Evolutionary conservation across 2,113 vertebrate genomes (phyloP).

Genomic region (Solea solea): DNA sequence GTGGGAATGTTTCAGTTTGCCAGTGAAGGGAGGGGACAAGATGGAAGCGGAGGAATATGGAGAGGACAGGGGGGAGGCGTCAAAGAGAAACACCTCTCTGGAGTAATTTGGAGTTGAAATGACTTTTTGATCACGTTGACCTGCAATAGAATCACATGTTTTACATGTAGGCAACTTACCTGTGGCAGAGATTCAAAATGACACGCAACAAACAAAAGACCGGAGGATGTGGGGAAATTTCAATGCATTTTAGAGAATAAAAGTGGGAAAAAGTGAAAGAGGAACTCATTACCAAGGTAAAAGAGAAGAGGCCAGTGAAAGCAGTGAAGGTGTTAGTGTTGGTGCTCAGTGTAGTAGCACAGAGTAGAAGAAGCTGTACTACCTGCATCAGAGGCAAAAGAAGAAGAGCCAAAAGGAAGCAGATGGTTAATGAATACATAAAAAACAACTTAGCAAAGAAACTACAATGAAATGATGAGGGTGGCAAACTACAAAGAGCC

Average conservation of each 20-base stretch:
- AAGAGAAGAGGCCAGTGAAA: slow-evolving; percentile 71
- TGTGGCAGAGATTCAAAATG: neutral
- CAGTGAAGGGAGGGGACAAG: slow-evolving; percentile 50
- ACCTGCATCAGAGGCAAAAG: slow-evolving; percentile 71
- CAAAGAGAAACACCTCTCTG: slow-evolving; percentile 68
- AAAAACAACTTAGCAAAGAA: slow-evolving; percentile 9
- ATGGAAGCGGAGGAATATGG: slow-evolving; percentile 76
- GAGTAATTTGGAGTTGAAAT: slow-evolving; percentile 66
- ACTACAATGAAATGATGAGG: slow-evolving; percentile 16
- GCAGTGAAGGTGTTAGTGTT: slow-evolving; percentile 81
- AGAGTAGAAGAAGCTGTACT: slow-evolving; percentile 77
- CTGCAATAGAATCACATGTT: slow-evolving; percentile 74
- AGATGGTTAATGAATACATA: slow-evolving; percentile 46
- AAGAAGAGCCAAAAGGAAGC: slow-evolving; percentile 43
- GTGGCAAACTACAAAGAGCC: neutral
- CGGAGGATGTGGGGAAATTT: neutral
- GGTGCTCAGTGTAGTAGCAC: slow-evolving; percentile 84
- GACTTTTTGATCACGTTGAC: slow-evolving; percentile 66
- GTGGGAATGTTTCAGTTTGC: slow-evolving; percentile 77
- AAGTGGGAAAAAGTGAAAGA: slow-evolving; percentile 13
- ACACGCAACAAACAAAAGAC: slow-evolving; percentile 6
- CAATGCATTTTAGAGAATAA: slow-evolving; percentile 11
- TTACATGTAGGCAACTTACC: slow-evolving; percentile 66
- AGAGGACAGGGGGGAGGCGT: slow-evolving; percentile 65
- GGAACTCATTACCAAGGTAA: slow-evolving; percentile 68